Base-by-base conservation (phyloP, 2,797 vertebrate genomes). In the Chloroceryle amazona region DNA sequence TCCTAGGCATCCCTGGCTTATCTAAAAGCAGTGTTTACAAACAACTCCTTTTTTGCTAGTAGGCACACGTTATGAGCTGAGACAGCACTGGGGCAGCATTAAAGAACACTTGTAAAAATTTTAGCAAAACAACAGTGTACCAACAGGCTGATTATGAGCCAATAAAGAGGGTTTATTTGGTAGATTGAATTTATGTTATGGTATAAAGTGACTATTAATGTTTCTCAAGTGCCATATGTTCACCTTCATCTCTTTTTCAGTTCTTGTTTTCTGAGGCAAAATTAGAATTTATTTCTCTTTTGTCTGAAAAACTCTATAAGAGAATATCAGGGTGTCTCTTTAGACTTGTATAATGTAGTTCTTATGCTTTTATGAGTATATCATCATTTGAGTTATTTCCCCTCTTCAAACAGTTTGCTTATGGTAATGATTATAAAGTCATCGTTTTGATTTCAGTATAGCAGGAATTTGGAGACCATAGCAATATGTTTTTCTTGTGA, bases 221-320 rank as follows among this genome's bases (percentile, higher is more conserved):
- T 49, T 78, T 74, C 52, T 83, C 18, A 73, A 68, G 29, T 61
- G 65, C 10, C 1, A 0, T 25, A 65, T n/a, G 42, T 83, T 71
- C 35, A 47, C 46, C 28, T 81, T 91, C 13, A 47, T 70, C 19
- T 84, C 23, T 91, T 51, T 86, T 70, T 80, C 15, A 28, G 7
- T 51, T 74, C 22, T 62, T 71, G 26, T 68, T 94, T 96, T 83
- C n/a, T 86, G 44, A 78, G 26, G 26, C 37, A 78, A 91, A 78
- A 78, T 46, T 71, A 85, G 44, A 91, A 78, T 83, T 90, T 83
- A 86, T 93, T 95, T 19, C 4, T 49, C 41, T 88, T 81, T 49
- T 78, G 14, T 44, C 47, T 65, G 41, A 71, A 81, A 82, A 88
- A 35, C 29, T 28, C 29, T 42, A 0, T 70, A 37, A 73, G 42